Base-by-base conservation (phyloP, 2,888 invertebrate genomes). In the Hermaeophaga mercurialis region DNA sequence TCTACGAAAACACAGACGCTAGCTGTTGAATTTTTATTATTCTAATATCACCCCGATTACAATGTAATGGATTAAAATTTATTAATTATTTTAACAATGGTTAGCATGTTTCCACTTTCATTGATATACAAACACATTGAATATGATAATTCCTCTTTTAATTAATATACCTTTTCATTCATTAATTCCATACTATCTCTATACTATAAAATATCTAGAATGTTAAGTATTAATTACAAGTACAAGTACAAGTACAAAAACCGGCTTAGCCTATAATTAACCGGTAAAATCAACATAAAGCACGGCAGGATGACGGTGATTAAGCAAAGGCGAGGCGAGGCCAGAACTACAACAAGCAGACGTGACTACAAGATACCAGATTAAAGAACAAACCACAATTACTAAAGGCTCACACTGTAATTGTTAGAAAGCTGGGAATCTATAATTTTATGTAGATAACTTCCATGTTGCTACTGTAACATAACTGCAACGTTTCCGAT, bases 301-400 rank as follows among this genome's bases (percentile, higher is more conserved):
- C 38, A 43, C 36, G 34, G 22, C 22, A 46, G 18, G 56, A 54
- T 61, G 48, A 53, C 58, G 44, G 44, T 44, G 15, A 44, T 44
- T 44, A 44, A 44, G 24, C 11, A 18, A 55, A 39, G 43, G 48
- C 49, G 17, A 39, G 43, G 48, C 49, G 17, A 41, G 33, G 50
- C 58, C 49, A 63, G 65, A 72, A 68, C 71, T 72, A 65, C 64
- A 65, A 65, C 34, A 67, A 18, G 33, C 43, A 43, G 43, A 52
- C 43, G 52, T 52, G 44, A 52, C 52, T 52, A 28, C 52, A 34
- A 31, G 52, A 52, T 31, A 66, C 68, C 70, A 72, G 73, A 74
- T 73, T 74, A 73, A 71, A 73, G 74, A 71, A 73, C 73, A 72
- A 71, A 70, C 71, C 70, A 70, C 71, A 74, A 73, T 73, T 74